Conservation (phyloP, 2,113 vertebrate genomes). For the Turdus rufiventris region DNA sequence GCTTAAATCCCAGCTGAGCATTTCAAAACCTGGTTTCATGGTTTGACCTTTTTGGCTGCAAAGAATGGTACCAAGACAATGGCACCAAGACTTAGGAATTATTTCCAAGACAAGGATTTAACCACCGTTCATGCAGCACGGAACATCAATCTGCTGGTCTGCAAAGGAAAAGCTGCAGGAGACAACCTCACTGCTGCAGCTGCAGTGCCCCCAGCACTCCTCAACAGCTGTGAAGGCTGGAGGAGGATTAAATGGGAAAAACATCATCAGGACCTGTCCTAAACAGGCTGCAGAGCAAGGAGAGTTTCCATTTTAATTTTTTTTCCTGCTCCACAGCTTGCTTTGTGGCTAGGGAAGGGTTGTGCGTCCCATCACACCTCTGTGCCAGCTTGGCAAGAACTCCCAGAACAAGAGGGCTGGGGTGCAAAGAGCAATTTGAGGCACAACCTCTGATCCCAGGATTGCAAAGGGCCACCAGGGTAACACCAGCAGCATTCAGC, state of each 20-base stretch:
- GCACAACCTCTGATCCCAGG: not conserved
- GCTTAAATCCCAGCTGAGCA: not conserved
- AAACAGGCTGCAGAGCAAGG: not conserved
- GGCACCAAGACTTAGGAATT: not conserved
- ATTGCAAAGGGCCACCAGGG: not conserved
- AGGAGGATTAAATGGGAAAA: not conserved
- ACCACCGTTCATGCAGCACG: accelerated
- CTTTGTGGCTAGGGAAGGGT: not conserved
- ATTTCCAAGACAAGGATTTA: not conserved
- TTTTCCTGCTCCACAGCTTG: not conserved
- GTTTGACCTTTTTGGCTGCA: not conserved
- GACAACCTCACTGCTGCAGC: not conserved
- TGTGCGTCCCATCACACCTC: not conserved
- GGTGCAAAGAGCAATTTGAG: not conserved
- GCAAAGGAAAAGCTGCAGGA: not conserved
- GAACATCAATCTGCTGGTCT: not conserved
- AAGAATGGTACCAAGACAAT: not conserved
- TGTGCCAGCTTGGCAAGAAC: not conserved
- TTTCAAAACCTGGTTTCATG: accelerated
- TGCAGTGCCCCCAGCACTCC: not conserved
- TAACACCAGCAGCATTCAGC: not conserved
- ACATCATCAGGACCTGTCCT: not conserved
- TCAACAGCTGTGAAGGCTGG: not conserved
- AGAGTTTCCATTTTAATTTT: not conserved
- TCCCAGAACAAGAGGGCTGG: not conserved